A percentile compares a stretch with the other conserved stretches of the same genome.
These are phyloP conservation scores for Gymnoscelis rufifasciata DNA, from an alignment of 2,888 invertebrate genomes.

Conservation along the genomic window DNA sequence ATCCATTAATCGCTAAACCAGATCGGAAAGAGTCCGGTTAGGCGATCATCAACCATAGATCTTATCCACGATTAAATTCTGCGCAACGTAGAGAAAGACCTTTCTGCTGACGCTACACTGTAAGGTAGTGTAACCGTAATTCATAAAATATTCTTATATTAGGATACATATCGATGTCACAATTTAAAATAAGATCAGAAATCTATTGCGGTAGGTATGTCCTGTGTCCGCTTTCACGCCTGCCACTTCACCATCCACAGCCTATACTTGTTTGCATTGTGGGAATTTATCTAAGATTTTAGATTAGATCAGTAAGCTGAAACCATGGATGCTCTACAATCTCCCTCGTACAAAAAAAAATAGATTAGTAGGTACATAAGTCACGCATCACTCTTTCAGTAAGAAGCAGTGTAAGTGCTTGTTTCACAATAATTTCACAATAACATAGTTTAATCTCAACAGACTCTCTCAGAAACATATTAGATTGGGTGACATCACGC, in stretches of 20 bases:
- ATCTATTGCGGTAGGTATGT: conserved; percentile 1
- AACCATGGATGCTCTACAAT: too few relatives aligned
- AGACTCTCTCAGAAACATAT: too few relatives aligned
- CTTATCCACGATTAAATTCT: conserved; percentile 3
- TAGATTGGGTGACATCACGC: too few relatives aligned
- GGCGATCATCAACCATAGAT: conserved; percentile 2
- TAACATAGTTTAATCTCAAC: too few relatives aligned
- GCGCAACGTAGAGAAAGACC: not conserved
- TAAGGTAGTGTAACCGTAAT: conserved; percentile 2
- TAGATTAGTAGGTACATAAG: too few relatives aligned
- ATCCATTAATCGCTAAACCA: too few relatives aligned
- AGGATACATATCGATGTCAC: not conserved
- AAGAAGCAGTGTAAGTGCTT: too few relatives aligned
- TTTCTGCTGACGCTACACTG: conserved; percentile 1
- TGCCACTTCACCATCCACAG: conserved; percentile 4
- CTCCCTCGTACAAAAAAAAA: too few relatives aligned
- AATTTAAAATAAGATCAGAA: conserved; percentile 5
- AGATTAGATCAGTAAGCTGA: too few relatives aligned
- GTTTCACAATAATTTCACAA: too few relatives aligned
- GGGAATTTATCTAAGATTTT: too few relatives aligned
- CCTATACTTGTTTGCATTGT: not conserved
- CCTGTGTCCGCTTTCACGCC: conserved; percentile 3
- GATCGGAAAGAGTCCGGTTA: conserved; percentile 6
- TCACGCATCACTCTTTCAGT: too few relatives aligned
- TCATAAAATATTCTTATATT: conserved; percentile 4